Percentiles rank a stretch among this genome's conserved stretches.
Evolutionary conservation across 2,888 invertebrate species (phyloP).

Genomic region (Anodontia alba): DNA sequence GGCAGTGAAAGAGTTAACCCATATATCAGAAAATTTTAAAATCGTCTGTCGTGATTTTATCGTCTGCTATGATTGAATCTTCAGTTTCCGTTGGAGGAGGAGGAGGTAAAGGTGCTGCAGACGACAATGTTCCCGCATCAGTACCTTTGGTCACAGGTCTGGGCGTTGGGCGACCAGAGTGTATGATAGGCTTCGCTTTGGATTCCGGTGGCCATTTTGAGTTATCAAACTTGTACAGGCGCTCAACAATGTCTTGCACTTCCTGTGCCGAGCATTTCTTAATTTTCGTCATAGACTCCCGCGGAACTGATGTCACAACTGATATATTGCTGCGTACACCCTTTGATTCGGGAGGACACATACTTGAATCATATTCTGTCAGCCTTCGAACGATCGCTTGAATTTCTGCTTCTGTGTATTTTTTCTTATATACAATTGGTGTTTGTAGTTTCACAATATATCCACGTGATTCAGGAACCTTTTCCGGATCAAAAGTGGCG

Average conservation of each 20-base stretch:
- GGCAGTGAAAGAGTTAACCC: too few species aligned
- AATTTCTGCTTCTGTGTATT: slow-evolving; percentile 66
- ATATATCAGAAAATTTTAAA: too few species aligned
- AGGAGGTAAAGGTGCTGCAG: background rate
- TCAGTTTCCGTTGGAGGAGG: background rate
- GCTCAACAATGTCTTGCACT: slow-evolving; percentile 72
- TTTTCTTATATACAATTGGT: slow-evolving; percentile 69
- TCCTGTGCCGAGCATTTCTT: slow-evolving; percentile 68
- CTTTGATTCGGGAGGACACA: slow-evolving; percentile 65
- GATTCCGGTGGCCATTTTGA: slow-evolving; percentile 62
- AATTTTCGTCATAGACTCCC: slow-evolving; percentile 64
- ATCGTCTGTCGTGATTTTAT: too few species aligned
- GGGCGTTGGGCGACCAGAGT: slow-evolving; percentile 45
- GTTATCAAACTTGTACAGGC: slow-evolving; percentile 63
- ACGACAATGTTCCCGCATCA: background rate
- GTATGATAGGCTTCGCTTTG: slow-evolving; percentile 33
- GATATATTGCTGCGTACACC: slow-evolving; percentile 48
- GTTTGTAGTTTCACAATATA: slow-evolving; percentile 63
- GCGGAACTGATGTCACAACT: slow-evolving; percentile 59
- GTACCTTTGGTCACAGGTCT: background rate
- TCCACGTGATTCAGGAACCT: slow-evolving; percentile 66
- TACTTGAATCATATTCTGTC: slow-evolving; percentile 61
- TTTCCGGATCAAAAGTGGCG: slow-evolving; percentile 65
- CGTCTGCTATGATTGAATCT: background rate
- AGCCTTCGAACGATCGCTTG: slow-evolving; percentile 65